Evolutionary conservation across 1,140 invertebrate genomes (phyloP), one percentile per base, ranked within the genome.

Genomic region (Caenorhabditis briggsae): DNA sequence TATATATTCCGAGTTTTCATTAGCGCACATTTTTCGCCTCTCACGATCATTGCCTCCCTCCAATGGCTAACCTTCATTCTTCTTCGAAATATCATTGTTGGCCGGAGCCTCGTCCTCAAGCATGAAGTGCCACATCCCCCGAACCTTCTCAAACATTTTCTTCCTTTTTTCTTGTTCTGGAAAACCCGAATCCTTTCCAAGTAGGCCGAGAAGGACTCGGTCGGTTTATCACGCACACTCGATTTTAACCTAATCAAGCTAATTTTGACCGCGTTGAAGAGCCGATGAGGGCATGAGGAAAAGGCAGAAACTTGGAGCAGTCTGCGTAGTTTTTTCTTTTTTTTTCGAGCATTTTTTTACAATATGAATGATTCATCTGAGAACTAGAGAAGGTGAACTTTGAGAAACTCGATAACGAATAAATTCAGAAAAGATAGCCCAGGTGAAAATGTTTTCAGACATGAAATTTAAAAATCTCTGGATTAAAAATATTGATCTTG

Each of bases 1-100:
- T 11, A n/a, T 70, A 70, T 70, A 43, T 41, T 46, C 43, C 64
- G 46, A 70, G 70, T 78, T 78, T 78, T 78, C 70, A 78, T 78
- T 78, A 78, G 33, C 46, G 70, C 46, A 3, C 33, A 33, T 18
- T 70, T 70, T 46, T 46, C 5, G 16, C 41, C 18, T 70, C 41
- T 11, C 70, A n/a, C 46, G 70, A 78, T 48, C 46, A 50, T 78
- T 78, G 33, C 33, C 33, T 33, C 33, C 33, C 33, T 33, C 70
- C n/a, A 53, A 46, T 50, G 11, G 18, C 18, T 53, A 78, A 50
- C 70, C 12, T 78, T 78, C 46, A 78, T 78, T 78, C 18, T 78
- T 78, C 46, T 78, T 53, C 12, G 18, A 78, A 78, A 78, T 78
- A 50, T 70, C 70, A 78, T 25, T 48, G 46, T 78, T 78, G 43